Base-by-base conservation (phyloP, 2,888 invertebrate genomes). In the Tetheella fluctuosa region DNA sequence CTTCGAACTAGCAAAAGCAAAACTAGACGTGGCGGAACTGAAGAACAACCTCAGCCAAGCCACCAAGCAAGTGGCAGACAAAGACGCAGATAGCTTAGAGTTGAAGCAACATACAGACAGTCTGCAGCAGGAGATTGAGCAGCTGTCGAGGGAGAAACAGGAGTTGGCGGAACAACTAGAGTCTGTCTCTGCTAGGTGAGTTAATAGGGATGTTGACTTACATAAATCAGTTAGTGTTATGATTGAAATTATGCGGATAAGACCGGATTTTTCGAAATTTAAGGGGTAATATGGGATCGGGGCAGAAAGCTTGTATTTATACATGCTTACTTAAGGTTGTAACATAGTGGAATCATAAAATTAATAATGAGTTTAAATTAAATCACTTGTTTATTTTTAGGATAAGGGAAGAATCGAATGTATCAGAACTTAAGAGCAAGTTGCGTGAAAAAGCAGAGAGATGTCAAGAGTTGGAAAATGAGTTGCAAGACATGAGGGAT, bases 21-120 rank as follows among this genome's bases (percentile, higher is more conserved):
- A 87, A 42, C 68, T 95, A 7, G 94, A 94, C 70, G 84, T 91
- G 62, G 90, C 90, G 0, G 93, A 94, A 60, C 77, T 91, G 17
- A 83, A 78, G 62, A 87, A 81, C 67, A 85, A 90, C 65, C 73
- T 95, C 10, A 93, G 94, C 52, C 94, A 94, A 17, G 94, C 94
- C 54, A 89, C 84, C 23, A 94, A 92, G 64, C 80, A 86, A 80
- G 67, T 76, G 80, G 59, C 86, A 56, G 76, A 89, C 71, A 72
- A 75, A 59, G 85, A 86, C 59, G 62, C 78, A 15, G 80, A 88
- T 59, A 76, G 85, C 65, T 74, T 79, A 13, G 13, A 34, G 34
- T 83, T 71, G 73, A 74, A 53, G 73, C 81, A 67, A 58, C 77
- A 74, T 61, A 74, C 61, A 57, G 82, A 69, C 73, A 76, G 64